Base-by-base conservation (phyloP, 2,888 invertebrate genomes). In the Ormia ochracea region DNA sequence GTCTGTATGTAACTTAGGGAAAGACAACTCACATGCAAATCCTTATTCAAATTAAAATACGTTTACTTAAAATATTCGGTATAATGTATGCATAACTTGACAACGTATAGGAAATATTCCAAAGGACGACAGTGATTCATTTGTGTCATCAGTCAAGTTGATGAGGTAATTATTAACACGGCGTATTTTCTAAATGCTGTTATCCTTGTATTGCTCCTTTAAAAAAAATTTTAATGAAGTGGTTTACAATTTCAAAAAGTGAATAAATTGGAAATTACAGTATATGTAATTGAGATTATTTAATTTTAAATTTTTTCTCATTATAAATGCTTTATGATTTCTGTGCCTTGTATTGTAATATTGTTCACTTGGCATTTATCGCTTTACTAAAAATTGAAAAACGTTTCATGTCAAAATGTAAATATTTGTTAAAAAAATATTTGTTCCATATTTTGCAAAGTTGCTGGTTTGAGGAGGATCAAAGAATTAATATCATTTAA, bases 71-170 rank as follows among this genome's bases (percentile, higher is more conserved):
- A 69, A 50, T 19, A 61, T 76, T 66, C 38, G 43, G 56, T 84
- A 84, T 84, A 86, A 84, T 86, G 85, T 87, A 87, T 86, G 86
- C 87, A 86, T 84, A 86, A 54, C 75, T 43, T 54, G 26, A 28
- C 4, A 58, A 14, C 23, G 31, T 50, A 23, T 38, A 43, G 70
- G 14, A 45, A 26, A 85, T 82, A 21, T 12, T 76, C 65, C 73
- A 81, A 85, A 84, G 84, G 83, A 84, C 84, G 87, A 87, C 88
- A 87, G 83, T 85, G 87, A 87, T 88, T 87, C 86, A 87, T 87
- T 86, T 87, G 87, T 87, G 88, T 89, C 89, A 89, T 89, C 89
- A 89, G 89, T 89, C 89, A 89, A 88, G 86, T 89, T 89, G 89
- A 89, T 89, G 88, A 87, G 87, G 88, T 89, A 89, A 89, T 89